Percentiles rank a stretch among this genome's conserved stretches.
Evolutionary conservation across 1,140 invertebrate genomes (phyloP).

Genomic region (Carposina sasakii): DNA sequence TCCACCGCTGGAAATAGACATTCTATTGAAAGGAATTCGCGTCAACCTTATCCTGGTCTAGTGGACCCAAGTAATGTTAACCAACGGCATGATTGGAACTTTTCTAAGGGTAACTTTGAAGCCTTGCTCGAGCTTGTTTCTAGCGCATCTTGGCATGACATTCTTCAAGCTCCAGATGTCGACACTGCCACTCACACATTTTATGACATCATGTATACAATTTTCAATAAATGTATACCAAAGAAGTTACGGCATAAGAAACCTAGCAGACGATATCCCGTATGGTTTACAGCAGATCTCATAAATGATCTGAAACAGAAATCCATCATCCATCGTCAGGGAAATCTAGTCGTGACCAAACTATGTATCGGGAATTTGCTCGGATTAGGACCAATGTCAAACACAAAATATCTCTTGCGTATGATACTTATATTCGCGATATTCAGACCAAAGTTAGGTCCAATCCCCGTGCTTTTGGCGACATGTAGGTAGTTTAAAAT

Average conservation of each 20-base stretch:
- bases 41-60: neutral
- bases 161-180: neutral
- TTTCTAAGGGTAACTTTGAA: neutral
- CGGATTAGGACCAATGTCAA: neutral
- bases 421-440: neutral
- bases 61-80: conserved; percentile 2
- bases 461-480: conserved; percentile 1
- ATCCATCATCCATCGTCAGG: neutral
- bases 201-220: neutral
- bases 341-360: neutral
- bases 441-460: neutral
- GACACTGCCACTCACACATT: neutral
- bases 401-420: neutral
- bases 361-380: neutral
- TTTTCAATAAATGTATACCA: conserved; percentile 1
- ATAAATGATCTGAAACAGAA: neutral
- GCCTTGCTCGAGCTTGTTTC: neutral
- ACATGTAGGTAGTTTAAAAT: neutral
- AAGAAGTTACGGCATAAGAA: neutral
- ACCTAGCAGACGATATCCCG: neutral
- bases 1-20: neutral
- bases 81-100: conserved; percentile 1
- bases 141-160: neutral
- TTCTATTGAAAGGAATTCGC: neutral
- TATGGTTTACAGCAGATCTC: conserved; percentile 3